phyloP scores from a whole-genome alignment of 2,888 invertebrate genomes.

The Marasmarcha lunaedactyla region DNA sequence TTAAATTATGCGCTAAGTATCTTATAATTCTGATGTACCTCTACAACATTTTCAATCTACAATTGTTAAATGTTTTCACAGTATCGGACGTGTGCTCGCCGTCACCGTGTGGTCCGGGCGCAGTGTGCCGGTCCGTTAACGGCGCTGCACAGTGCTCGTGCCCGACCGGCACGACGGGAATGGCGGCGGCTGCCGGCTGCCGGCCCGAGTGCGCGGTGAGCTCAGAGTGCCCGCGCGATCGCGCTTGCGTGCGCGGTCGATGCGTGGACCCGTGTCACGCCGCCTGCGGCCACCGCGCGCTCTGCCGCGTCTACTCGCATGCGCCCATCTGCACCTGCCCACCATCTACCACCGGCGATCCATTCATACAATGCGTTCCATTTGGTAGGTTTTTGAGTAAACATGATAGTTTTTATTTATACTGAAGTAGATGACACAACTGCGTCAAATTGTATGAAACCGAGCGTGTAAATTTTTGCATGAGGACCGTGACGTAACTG shows the following conservation, averaged over 20 bases:
- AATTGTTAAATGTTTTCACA: background rate
- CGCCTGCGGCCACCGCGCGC: constrained; percentile 82
- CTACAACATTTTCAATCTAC: background rate
- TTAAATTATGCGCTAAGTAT: background rate
- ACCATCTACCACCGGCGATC: constrained; percentile 79
- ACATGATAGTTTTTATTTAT: background rate
- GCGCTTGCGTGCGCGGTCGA: constrained; percentile 81
- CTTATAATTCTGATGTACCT: background rate
- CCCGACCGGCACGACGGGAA: constrained; percentile 79
- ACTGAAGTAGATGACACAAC: background rate
- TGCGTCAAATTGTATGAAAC: no score
- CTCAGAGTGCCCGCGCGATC: constrained; percentile 82
- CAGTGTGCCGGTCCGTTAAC: constrained; percentile 71
- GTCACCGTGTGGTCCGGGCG: constrained; percentile 84
- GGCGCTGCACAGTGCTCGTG: constrained; percentile 81
- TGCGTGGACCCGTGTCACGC: constrained; percentile 86
- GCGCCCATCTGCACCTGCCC: constrained; percentile 84
- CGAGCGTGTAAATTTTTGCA: no score
- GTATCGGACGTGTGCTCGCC: constrained; percentile 59
- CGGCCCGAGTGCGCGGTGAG: constrained; percentile 87
- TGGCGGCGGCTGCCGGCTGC: constrained; percentile 81
- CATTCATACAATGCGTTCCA: constrained; percentile 76
- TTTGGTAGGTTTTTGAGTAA: constrained; percentile 31
- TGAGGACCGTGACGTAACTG: no score
- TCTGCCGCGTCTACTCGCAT: constrained; percentile 73